Conservation (phyloP, 2,797 vertebrate species). For the Pygocentrus nattereri region DNA sequence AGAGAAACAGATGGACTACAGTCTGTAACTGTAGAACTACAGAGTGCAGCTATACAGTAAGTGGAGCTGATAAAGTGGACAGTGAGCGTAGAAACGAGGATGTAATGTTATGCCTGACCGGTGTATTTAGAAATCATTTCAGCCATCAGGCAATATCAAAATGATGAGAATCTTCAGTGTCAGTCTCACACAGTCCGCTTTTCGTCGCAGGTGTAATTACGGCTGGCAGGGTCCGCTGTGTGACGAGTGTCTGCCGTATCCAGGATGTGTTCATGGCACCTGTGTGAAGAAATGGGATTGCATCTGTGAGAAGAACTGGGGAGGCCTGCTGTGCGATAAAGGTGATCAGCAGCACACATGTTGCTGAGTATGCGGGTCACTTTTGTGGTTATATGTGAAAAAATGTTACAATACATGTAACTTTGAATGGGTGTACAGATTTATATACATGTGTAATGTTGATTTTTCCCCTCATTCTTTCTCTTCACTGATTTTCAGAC, state of each 20-base stretch:
- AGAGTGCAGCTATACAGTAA: no score
- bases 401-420: background rate
- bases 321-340: conserved; percentile 95
- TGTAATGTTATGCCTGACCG: no score
- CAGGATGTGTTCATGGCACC: conserved; percentile 93
- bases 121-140: no score
- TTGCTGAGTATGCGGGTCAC: no score
- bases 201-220: conserved; percentile 87
- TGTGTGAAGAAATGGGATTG: conserved; percentile 91
- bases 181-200: conserved; percentile 38
- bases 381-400: no score
- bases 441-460: background rate
- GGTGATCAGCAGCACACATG: conserved; percentile 71
- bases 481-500: conserved; percentile 75
- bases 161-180: no score
- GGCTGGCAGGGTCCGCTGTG: conserved; percentile 95
- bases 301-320: conserved; percentile 97
- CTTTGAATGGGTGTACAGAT: background rate
- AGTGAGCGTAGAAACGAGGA: no score
- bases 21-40: no score
- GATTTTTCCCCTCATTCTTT: background rate
- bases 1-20: no score
- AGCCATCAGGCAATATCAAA: no score
- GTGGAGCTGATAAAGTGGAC: no score
- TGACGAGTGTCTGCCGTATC: conserved; percentile 90